Percentiles rank a stretch among this genome's conserved stretches.
phyloP scores from a whole-genome alignment of 2,888 invertebrate species.

The Pseudococcus longispinus region DNA sequence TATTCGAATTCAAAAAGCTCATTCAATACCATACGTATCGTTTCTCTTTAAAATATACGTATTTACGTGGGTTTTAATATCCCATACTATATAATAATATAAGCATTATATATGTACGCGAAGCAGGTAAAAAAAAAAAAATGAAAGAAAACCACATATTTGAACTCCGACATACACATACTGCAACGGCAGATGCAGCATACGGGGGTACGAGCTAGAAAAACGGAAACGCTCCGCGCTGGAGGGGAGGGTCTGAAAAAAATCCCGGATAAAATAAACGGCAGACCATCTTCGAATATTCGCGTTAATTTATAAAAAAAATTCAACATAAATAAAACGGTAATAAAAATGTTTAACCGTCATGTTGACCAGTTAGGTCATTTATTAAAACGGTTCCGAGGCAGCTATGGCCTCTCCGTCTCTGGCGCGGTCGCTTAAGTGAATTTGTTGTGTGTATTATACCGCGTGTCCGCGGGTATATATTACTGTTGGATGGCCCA shows the following conservation, averaged over 20 bases:
- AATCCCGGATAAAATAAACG: conserved; percentile 17
- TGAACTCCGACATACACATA: neutral
- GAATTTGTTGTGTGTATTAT: conserved; percentile 28
- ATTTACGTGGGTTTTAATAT: neutral
- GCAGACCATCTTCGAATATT: conserved; percentile 36
- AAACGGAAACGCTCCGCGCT: neutral
- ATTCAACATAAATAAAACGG: conserved; percentile 41
- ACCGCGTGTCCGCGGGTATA: conserved; percentile 41
- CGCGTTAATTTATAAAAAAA: conserved; percentile 39
- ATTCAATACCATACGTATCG: neutral
- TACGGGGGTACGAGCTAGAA: neutral
- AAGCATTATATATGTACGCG: neutral
- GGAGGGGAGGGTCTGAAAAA: neutral
- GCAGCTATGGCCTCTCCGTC: neutral
- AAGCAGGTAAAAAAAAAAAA: neutral
- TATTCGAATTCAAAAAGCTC: neutral
- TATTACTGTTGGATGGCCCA: neutral
- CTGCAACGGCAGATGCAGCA: neutral
- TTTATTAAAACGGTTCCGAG: conserved; percentile 31
- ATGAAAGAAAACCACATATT: neutral
- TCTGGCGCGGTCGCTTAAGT: neutral
- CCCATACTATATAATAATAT: neutral
- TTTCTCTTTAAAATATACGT: neutral
- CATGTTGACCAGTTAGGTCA: conserved; percentile 33
- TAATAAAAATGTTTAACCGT: conserved; percentile 45